Base-by-base conservation (phyloP, 2,113 vertebrate species). In the Willisornis vidua region DNA sequence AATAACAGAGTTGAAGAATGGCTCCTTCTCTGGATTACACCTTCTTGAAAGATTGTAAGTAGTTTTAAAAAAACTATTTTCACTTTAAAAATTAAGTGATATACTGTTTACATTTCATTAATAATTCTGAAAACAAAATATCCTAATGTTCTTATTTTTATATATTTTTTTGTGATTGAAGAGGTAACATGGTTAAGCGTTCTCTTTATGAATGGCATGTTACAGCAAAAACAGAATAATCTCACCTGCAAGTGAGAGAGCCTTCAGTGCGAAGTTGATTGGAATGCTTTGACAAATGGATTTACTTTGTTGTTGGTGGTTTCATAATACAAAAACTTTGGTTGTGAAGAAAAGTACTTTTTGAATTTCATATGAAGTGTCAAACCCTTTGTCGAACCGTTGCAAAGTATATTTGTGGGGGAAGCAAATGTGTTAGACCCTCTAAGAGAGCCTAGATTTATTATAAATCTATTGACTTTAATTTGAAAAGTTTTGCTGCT, bases 21-120 rank as follows among this genome's bases (percentile, higher is more conserved):
- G 98, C 87, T 99, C 99, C 24, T 99, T 99, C 97, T 95, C 95
- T 85, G 99, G 99, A 54, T 98, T 99, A 93, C 98, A 97, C 93
- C 95, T 98, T 80, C 98, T 99, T 89, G 99, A 99, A 97, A 99
- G 99, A 98, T 84, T 99, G 99, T 99, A 97, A 99, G 99, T 98
- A 93, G 35, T 17, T 46, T 8, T 78, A 92, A 37, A 75, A 78
- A 75, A 94, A 14, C 28, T 71, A 6, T 57, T 84, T 95, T 61
- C 10, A 85, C 33, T 81, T 94, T 8, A n/a, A 91, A 79, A 58
- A 55, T 41, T 8, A n/a, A 54, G 7, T 37, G 3, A 22, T 57
- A 58, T 7, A 19, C 24, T 79, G 15, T 84, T 82, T 57, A 23
- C 7, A 5, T 80, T 79, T 70, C 10, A 23, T 66, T 85, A 66